phyloP scores from a whole-genome alignment of 2,797 vertebrate genomes.

The Alcedo atthis region DNA sequence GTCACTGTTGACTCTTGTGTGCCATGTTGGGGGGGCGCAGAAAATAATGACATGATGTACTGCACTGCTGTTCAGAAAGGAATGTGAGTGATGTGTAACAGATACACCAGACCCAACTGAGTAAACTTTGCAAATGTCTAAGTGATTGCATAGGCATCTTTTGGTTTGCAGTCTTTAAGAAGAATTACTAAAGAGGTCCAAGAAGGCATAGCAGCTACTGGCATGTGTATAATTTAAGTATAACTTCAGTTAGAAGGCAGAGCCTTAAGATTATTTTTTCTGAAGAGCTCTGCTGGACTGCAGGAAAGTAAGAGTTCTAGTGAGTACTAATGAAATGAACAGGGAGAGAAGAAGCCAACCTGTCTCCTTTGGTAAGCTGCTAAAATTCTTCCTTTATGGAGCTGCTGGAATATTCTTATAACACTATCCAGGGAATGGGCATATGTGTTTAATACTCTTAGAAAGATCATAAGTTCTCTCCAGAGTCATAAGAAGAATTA shows the following conservation, averaged over 20 bases:
- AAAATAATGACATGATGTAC: background rate
- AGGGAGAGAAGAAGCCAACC: background rate
- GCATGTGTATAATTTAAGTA: background rate
- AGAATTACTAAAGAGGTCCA: background rate
- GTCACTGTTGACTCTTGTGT: no score
- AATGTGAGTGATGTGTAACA: background rate
- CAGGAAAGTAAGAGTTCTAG: background rate
- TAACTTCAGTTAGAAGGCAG: background rate
- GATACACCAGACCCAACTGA: background rate
- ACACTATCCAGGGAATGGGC: background rate
- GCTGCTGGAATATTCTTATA: background rate
- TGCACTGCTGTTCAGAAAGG: background rate
- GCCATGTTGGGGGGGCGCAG: no score
- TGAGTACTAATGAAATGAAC: background rate
- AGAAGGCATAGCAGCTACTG: background rate
- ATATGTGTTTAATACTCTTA: background rate
- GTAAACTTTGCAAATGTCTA: background rate
- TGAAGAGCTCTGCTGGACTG: background rate
- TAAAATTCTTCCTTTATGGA: background rate
- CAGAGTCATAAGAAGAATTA: background rate
- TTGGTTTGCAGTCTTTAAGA: background rate
- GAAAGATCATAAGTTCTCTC: background rate
- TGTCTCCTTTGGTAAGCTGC: background rate
- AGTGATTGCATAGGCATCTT: background rate
- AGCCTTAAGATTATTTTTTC: background rate